Conservation (phyloP, 2,797 vertebrate genomes). For the Cyclopterus lumpus region DNA sequence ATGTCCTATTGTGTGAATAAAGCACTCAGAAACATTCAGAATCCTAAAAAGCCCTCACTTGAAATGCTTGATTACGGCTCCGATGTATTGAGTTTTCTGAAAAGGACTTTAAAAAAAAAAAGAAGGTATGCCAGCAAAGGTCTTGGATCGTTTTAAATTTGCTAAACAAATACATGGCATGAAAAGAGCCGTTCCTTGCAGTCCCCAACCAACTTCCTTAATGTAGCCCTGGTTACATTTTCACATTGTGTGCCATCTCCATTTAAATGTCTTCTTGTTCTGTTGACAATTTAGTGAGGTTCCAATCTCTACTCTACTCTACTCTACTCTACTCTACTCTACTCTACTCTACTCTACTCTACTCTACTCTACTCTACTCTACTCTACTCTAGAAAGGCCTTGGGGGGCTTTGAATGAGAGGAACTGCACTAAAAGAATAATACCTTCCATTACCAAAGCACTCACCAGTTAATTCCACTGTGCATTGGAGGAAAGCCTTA, state of each 20-base stretch:
- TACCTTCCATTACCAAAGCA: conserved; percentile 78
- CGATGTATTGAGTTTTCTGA: not conserved
- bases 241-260: conserved; percentile 52
- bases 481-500: conserved; percentile 50
- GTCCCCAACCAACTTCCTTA: conserved; percentile 35
- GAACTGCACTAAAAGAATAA: conserved; percentile 80
- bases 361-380: conserved; percentile 58
- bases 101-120: conserved; percentile 11
- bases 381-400: conserved; percentile 67
- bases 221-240: conserved; percentile 53
- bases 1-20: not conserved
- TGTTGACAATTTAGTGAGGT: conserved; percentile 62
- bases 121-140: conserved; percentile 27
- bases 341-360: conserved; percentile 57
- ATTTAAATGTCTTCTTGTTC: conserved; percentile 68
- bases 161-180: conserved; percentile 48
- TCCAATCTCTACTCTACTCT: conserved; percentile 58
- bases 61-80: not conserved
- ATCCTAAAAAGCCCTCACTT: conserved; percentile 17
- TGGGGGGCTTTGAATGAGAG: conserved; percentile 56
- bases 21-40: conserved; percentile 1
- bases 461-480: conserved; percentile 71
- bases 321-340: conserved; percentile 57
- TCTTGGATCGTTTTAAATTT: conserved; percentile 36
- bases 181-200: conserved; percentile 30